A percentile compares a stretch with the other conserved stretches of the same genome.
These are phyloP conservation scores for Chelon auratus DNA, from an alignment of 2,797 vertebrate genomes.

Conservation along the genomic window DNA sequence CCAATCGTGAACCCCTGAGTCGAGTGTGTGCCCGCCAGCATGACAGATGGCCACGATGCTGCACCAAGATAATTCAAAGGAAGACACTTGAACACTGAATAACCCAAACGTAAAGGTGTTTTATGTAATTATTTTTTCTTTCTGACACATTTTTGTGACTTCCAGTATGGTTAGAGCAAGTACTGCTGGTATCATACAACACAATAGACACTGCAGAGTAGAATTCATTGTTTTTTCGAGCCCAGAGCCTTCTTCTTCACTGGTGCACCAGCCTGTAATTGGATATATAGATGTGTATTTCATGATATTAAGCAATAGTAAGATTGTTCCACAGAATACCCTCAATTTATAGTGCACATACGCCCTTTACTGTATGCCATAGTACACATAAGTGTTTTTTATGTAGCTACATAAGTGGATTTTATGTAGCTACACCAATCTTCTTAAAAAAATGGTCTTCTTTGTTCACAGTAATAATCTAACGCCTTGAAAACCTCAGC, in stretches of 20 bases:
- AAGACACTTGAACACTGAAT: neutral
- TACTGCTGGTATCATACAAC: too few species aligned
- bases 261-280: too few species aligned
- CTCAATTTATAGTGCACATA: neutral
- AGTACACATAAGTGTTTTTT: neutral
- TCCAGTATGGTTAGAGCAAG: too few species aligned
- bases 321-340: neutral
- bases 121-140: neutral
- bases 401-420: neutral
- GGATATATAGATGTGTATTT: neutral
- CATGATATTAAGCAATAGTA: too few species aligned
- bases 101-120: neutral
- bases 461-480: slow-evolving; percentile 37
- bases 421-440: neutral
- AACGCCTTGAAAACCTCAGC: slow-evolving; percentile 18
- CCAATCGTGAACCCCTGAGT: slow-evolving; percentile 24
- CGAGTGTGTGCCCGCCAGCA: slow-evolving; percentile 20
- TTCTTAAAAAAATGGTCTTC: neutral
- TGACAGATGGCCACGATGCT: slow-evolving; percentile 30
- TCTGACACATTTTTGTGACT: too few species aligned
- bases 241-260: too few species aligned
- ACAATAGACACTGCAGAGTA: too few species aligned
- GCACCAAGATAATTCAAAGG: slow-evolving; percentile 6
- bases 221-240: too few species aligned
- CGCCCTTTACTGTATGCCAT: neutral